These are phyloP conservation scores for Cyclura pinguis DNA, from an alignment of 2,797 vertebrate species.

Conservation along the genomic window DNA sequence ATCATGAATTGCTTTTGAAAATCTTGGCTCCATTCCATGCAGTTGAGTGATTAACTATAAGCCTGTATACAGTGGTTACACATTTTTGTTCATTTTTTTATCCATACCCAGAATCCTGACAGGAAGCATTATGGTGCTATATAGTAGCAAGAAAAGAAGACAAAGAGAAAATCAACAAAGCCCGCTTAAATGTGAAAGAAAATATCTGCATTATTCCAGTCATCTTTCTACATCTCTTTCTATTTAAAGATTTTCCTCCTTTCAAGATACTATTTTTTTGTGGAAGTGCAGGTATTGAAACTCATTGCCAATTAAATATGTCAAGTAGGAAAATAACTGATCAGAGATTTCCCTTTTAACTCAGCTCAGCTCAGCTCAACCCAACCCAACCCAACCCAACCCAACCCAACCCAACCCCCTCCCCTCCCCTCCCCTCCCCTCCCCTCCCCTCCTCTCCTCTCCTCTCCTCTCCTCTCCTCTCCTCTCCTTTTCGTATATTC, in stretches of 20 bases:
- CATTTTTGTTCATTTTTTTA: background rate
- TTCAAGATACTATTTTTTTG: slow-evolving; percentile 1
- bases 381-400: too few species aligned
- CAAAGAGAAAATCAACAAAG: slow-evolving; percentile 37
- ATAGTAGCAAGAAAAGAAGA: background rate
- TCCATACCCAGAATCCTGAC: background rate
- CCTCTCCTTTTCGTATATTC: background rate
- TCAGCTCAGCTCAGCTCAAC: too few species aligned
- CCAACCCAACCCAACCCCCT: too few species aligned
- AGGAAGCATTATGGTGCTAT: slow-evolving; percentile 1
- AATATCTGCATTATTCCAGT: background rate
- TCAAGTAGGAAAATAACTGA: background rate
- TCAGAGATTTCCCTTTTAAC: background rate
- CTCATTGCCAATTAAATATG: background rate
- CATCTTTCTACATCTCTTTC: background rate
- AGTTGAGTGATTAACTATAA: background rate
- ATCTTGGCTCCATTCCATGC: background rate
- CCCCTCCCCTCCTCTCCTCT: too few species aligned
- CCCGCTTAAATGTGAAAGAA: slow-evolving; percentile 34
- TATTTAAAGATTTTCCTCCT: slow-evolving; percentile 23
- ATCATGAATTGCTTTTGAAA: slow-evolving; percentile 35
- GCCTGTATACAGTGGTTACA: background rate
- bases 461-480: too few species aligned
- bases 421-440: too few species aligned
- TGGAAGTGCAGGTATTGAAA: background rate